Base-by-base conservation (phyloP, 2,113 vertebrate species). In the Ictalurus furcatus region DNA sequence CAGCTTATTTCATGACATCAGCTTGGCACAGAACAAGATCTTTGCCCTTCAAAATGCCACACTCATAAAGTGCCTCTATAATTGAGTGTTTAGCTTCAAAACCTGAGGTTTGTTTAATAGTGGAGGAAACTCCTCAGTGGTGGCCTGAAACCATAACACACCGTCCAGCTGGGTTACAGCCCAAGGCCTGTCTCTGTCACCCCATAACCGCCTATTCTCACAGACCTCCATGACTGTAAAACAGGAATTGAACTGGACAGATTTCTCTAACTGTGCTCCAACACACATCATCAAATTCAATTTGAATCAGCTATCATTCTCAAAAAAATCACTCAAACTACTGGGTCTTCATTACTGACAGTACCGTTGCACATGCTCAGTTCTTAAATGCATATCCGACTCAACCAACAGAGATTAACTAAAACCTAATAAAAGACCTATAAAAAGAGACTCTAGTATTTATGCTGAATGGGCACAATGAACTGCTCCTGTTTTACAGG, bases 61-160 rank as follows among this genome's bases (percentile, higher is more conserved):
- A 79, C 84, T 84, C 78, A 76, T 88, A 86, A 71, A 86, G 85
- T 63, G 76, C 71, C 73, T 76, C 90, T 83, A 67, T 90, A 90
- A 89, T 89, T 89, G 52, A 85, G 84, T 79, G 78, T 85, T 87
- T 88, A 67, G 87, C 81, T 87, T 85, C 85, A 90, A 89, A 85
- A 86, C 87, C 85, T 91, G 88, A 89, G 89, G 89, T 91, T 90
- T 90, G 86, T 71, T 89, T 88, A 85, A 78, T 85, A 82, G 61
- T 67, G 84, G 91, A 86, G 87, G 90, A 91, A 90, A 92, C 87
- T 85, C 87, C 81, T 67, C 56, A 74, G 80, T 65, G 83, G 80
- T 81, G 84, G 84, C 82, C 82, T 37, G 34, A 85, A 92, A 80
- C 79, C 63, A 76, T 89, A 90, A 91, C 25, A 82, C 28, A 74